These are phyloP conservation scores for Myiothlypis coronata DNA, from an alignment of 2,797 vertebrate species.

Conservation along the genomic window DNA sequence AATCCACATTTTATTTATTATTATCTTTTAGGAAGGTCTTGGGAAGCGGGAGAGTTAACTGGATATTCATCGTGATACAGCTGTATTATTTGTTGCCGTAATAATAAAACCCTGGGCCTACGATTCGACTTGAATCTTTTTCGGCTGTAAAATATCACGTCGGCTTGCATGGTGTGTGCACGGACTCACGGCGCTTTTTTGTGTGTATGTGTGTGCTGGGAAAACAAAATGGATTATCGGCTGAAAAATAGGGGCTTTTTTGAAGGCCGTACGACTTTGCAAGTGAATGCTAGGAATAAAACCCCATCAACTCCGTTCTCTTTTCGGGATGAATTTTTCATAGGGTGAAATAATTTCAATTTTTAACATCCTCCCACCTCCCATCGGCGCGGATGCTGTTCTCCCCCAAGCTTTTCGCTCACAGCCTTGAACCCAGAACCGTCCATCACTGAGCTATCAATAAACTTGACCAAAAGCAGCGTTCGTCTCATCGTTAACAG, in stretches of 20 bases:
- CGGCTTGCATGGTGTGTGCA: neutral
- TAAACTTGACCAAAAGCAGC: conserved; percentile 49
- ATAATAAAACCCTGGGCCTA: conserved; percentile 52
- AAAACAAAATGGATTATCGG: neutral
- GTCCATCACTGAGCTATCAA: neutral
- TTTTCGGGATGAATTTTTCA: neutral
- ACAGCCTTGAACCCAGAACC: conserved; percentile 28
- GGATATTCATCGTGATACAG: neutral
- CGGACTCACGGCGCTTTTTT: neutral
- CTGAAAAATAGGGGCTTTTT: neutral
- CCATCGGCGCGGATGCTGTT: neutral
- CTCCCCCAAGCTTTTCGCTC: neutral
- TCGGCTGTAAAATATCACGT: neutral
- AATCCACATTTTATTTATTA: neutral
- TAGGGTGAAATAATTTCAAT: neutral
- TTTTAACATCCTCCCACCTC: neutral
- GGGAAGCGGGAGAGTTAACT: neutral
- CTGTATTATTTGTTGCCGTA: neutral
- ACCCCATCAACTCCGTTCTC: neutral
- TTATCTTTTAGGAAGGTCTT: neutral
- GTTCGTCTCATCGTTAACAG: neutral
- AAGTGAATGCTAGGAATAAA: neutral
- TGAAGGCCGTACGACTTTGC: neutral
- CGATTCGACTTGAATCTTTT: neutral
- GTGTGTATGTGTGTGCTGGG: neutral